phyloP scores from a whole-genome alignment of 1,140 invertebrate species.

The Drosophila seguyi region DNA sequence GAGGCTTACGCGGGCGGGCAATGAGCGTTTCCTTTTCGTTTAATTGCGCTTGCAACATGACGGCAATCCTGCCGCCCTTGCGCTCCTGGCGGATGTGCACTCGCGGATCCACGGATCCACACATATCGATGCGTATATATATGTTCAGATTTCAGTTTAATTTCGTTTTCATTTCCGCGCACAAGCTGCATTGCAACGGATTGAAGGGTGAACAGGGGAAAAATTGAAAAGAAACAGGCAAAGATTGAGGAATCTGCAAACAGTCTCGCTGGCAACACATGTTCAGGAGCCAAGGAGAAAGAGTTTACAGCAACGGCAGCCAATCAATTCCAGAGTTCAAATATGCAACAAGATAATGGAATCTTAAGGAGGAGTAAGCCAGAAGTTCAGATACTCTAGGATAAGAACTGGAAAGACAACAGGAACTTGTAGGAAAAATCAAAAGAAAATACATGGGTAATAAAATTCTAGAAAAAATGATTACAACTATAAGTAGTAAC shows the following conservation, averaged over 20 bases:
- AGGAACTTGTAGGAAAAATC: neutral
- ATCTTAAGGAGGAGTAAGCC: neutral
- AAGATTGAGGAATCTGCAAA: constrained; percentile 47
- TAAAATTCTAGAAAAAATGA: neutral
- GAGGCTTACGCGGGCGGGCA: constrained; percentile 43
- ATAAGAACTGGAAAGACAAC: neutral
- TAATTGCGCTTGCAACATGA: constrained; percentile 75
- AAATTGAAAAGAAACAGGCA: constrained; percentile 8
- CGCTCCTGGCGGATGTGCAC: constrained; percentile 22
- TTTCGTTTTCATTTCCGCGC: constrained; percentile 79
- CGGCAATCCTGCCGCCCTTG: constrained; percentile 18
- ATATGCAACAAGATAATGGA: constrained; percentile 44
- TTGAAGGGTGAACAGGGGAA: too few relatives aligned
- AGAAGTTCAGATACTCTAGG: neutral
- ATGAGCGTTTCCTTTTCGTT: constrained; percentile 65
- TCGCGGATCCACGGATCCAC: constrained; percentile 5
- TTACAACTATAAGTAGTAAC: neutral
- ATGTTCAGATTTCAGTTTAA: constrained; percentile 71
- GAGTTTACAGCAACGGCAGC: constrained; percentile 38
- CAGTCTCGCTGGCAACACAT: constrained; percentile 57
- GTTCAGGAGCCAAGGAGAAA: constrained; percentile 12
- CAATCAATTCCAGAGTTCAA: constrained; percentile 70
- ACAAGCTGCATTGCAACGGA: constrained; percentile 3
- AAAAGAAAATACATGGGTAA: neutral
- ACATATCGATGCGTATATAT: constrained; percentile 35